phyloP scores from a whole-genome alignment of 2,113 vertebrate species.

The Grammomys surdaster region DNA sequence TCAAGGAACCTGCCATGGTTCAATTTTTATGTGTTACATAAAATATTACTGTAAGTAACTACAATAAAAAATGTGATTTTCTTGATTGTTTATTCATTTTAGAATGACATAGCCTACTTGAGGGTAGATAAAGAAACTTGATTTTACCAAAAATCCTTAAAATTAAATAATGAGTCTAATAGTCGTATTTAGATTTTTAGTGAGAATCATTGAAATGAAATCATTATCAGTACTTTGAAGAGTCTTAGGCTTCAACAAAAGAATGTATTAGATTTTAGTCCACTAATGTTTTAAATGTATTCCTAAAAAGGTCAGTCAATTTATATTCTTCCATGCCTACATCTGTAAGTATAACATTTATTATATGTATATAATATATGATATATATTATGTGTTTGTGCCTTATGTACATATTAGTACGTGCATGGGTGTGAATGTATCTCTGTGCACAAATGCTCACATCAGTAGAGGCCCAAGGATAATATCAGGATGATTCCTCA shows the following conservation, averaged over 20 bases:
- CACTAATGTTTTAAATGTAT: neutral
- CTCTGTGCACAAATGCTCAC: neutral
- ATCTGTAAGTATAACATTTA: neutral
- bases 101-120: neutral
- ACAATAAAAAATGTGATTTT: neutral
- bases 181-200: neutral
- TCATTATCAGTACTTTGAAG: neutral
- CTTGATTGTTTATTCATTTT: neutral
- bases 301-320: neutral
- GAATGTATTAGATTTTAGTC: neutral
- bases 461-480: neutral
- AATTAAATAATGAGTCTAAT: neutral
- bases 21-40: neutral
- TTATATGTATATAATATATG: neutral
- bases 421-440: neutral
- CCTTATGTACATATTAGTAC: neutral
- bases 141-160: neutral
- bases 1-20: neutral
- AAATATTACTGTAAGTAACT: neutral
- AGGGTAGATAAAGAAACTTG: neutral
- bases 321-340: neutral
- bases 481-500: neutral
- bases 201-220: neutral
- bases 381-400: neutral
- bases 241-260: neutral